Conservation (phyloP, 2,797 vertebrate species). For the Oreonectes daqikongensis region DNA sequence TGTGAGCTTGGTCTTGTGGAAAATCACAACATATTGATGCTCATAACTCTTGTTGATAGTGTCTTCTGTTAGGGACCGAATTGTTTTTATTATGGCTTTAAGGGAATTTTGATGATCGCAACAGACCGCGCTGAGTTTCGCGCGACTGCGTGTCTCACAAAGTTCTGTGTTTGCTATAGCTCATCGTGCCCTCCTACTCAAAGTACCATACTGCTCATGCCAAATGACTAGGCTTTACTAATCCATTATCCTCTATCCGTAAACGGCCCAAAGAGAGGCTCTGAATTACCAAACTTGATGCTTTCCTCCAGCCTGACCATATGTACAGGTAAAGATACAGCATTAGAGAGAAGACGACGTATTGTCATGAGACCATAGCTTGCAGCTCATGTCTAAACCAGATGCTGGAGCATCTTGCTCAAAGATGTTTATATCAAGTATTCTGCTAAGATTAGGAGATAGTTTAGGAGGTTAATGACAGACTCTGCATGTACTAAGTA, state of each 20-base stretch:
- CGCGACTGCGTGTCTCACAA: conserved; percentile 12
- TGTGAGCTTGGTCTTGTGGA: conserved; percentile 11
- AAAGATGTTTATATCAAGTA: not conserved
- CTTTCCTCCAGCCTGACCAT: conserved; percentile 16
- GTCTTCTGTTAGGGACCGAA: conserved; percentile 12
- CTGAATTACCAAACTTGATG: conserved; percentile 21
- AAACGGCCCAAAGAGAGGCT: conserved; percentile 31
- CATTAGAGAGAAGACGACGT: not conserved
- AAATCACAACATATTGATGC: conserved; percentile 13
- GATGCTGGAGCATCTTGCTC: not conserved
- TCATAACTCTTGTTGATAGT: conserved; percentile 37
- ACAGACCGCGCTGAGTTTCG: conserved; percentile 18
- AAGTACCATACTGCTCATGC: conserved; percentile 36
- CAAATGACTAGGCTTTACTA: conserved; percentile 23
- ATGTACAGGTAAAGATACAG: conserved; percentile 19
- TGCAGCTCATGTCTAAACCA: not conserved
- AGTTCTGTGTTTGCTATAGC: conserved; percentile 13
- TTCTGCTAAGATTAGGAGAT: not conserved
- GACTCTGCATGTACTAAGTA: too few relatives aligned
- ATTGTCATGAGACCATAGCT: not conserved
- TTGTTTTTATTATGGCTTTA: conserved; percentile 34
- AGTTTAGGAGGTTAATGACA: too few relatives aligned
- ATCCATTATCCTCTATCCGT: conserved; percentile 24
- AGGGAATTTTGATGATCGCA: conserved; percentile 18
- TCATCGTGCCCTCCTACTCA: conserved; percentile 29